A percentile compares a stretch with the other conserved stretches of the same genome.
Evolutionary conservation across 2,888 invertebrate species (phyloP).

Genomic region (Latrodectus hesperus): DNA sequence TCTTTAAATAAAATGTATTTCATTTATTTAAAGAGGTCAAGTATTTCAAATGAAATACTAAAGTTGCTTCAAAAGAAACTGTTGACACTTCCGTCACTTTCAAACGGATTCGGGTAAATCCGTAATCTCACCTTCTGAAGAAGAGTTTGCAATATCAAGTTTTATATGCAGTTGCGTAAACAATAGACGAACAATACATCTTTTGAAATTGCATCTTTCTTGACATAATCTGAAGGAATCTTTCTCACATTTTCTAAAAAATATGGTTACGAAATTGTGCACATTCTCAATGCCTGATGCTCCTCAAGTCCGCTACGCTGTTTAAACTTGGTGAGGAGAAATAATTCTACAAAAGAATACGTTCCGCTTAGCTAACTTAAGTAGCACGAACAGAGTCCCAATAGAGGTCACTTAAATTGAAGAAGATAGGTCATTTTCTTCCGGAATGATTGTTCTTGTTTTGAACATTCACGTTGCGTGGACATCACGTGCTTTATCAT

Average conservation of each 20-base stretch:
- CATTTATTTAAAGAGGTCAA: too few relatives aligned
- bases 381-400: conserved; percentile 24
- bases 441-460: too few relatives aligned
- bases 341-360: conserved; percentile 24
- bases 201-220: conserved; percentile 22
- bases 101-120: neutral
- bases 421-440: neutral
- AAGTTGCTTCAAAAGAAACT: neutral
- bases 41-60: too few relatives aligned
- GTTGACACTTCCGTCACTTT: neutral
- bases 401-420: conserved; percentile 4
- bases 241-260: conserved; percentile 18
- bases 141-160: neutral
- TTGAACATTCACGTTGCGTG: too few relatives aligned
- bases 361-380: conserved; percentile 41
- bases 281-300: conserved; percentile 31
- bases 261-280: conserved; percentile 49
- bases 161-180: neutral
- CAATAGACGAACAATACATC: conserved; percentile 22
- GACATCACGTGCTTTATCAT: too few relatives aligned
- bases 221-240: conserved; percentile 12
- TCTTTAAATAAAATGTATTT: too few relatives aligned
- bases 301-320: conserved; percentile 22
- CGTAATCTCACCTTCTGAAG: conserved; percentile 1
- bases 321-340: conserved; percentile 19